A percentile compares a stretch with the other conserved stretches of the same genome.
phyloP scores from a whole-genome alignment of 2,797 vertebrate genomes.

The Phrynocephalus forsythii region DNA sequence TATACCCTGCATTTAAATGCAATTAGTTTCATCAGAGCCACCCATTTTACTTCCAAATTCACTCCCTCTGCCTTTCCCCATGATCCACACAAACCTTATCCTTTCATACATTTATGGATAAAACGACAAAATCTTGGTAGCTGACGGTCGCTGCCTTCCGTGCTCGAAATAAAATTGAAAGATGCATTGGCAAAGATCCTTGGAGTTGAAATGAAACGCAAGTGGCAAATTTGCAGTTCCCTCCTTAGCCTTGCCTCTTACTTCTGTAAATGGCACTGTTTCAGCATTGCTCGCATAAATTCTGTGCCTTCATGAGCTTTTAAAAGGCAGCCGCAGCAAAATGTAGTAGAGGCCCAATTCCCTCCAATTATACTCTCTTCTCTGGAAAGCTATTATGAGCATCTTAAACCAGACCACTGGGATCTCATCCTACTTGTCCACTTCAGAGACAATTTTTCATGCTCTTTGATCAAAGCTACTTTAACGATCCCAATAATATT shows the following conservation, averaged over 20 bases:
- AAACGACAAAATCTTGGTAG: neutral
- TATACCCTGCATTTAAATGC: slow-evolving; percentile 43
- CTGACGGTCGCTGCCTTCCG: neutral
- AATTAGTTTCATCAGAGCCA: slow-evolving; percentile 19
- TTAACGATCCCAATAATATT: slow-evolving; percentile 46
- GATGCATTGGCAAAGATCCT: neutral
- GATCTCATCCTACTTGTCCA: slow-evolving; percentile 29
- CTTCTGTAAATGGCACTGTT: slow-evolving; percentile 9
- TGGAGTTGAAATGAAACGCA: slow-evolving; percentile 14
- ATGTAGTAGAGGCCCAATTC: slow-evolving; percentile 28
- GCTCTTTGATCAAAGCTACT: slow-evolving; percentile 52
- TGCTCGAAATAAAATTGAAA: neutral
- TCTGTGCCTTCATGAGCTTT: slow-evolving; percentile 27
- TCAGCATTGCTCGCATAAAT: slow-evolving; percentile 16
- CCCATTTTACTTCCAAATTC: neutral
- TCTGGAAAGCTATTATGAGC: slow-evolving; percentile 16
- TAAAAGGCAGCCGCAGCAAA: slow-evolving; percentile 36
- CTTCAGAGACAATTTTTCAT: slow-evolving; percentile 40
- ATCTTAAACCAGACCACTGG: slow-evolving; percentile 34
- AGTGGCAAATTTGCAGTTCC: slow-evolving; percentile 10
- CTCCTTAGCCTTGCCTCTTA: slow-evolving; percentile 10
- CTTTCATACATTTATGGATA: neutral
- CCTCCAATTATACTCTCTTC: slow-evolving; percentile 55
- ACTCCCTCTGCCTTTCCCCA: neutral
- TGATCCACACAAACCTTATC: neutral